Conservation (phyloP, 2,113 vertebrate genomes). For the Enhydra lutris region DNA sequence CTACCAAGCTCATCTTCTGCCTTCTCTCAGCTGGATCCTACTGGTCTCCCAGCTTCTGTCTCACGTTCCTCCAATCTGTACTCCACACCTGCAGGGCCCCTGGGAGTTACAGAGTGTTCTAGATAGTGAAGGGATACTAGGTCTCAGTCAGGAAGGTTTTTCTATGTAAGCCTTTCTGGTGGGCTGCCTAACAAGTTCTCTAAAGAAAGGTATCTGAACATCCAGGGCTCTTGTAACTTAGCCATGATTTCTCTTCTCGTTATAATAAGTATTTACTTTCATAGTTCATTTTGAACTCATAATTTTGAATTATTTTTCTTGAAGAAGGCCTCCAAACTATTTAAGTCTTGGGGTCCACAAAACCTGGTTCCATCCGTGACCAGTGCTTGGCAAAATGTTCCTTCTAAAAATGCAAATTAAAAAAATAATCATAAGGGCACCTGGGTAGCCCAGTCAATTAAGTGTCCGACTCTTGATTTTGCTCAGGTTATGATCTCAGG, state of each 20-base stretch:
- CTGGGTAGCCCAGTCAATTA: too few relatives aligned
- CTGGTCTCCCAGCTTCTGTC: background rate
- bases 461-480: too few relatives aligned
- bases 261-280: background rate
- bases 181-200: background rate
- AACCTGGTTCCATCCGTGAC: background rate
- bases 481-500: background rate
- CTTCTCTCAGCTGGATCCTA: background rate
- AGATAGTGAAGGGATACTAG: background rate
- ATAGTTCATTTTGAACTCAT: background rate
- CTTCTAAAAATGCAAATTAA: background rate
- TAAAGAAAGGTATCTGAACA: background rate
- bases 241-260: background rate
- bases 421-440: background rate
- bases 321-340: background rate
- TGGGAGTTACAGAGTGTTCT: background rate
- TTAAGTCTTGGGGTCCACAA: background rate
- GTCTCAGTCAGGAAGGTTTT: background rate
- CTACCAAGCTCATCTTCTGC: background rate
- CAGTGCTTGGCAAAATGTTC: background rate
- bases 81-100: background rate
- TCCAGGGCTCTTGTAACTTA: background rate
- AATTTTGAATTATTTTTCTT: slow-evolving; percentile 15
- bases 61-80: background rate
- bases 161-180: background rate